phyloP scores from a whole-genome alignment of 2,888 invertebrate genomes.

The Nematopogon swammerdamellus region DNA sequence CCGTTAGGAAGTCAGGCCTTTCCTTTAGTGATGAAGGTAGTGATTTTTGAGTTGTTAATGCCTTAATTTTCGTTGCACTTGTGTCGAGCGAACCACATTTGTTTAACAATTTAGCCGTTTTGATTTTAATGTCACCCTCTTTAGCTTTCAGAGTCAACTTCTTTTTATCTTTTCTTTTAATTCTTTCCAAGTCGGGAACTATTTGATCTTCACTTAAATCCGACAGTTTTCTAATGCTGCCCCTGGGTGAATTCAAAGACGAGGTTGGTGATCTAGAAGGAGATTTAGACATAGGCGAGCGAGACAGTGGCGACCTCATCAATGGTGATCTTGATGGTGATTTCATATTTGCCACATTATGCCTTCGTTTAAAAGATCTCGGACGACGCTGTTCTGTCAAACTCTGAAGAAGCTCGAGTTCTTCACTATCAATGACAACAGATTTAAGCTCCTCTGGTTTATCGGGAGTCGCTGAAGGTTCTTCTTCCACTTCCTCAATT shows the following conservation, averaged over 20 bases:
- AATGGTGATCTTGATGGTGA: conserved; percentile 42
- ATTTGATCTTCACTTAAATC: conserved; percentile 52
- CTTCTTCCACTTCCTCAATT: conserved; percentile 55
- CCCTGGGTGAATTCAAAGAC: conserved; percentile 48
- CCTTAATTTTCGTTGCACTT: conserved; percentile 41
- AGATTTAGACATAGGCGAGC: conserved; percentile 48
- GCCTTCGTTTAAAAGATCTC: conserved; percentile 45
- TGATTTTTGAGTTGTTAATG: conserved; percentile 52
- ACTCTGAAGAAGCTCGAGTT: conserved; percentile 52
- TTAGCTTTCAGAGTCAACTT: conserved; percentile 43
- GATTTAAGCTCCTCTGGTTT: conserved; percentile 33
- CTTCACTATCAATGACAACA: conserved; percentile 56
- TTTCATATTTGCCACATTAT: conserved; percentile 40
- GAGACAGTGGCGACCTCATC: conserved; percentile 42
- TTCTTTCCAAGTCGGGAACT: conserved; percentile 47
- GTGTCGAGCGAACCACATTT: conserved; percentile 50
- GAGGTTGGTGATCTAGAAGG: conserved; percentile 52
- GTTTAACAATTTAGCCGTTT: conserved; percentile 29
- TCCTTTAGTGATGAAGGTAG: conserved; percentile 52
- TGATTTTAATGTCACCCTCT: conserved; percentile 33
- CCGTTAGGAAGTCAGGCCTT: conserved; percentile 48
- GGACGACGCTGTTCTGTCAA: conserved; percentile 48
- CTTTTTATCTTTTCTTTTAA: conserved; percentile 47
- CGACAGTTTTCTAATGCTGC: conserved; percentile 47
- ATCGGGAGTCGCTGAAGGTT: conserved; percentile 33